Evolutionary conservation across 2,113 vertebrate genomes (phyloP).

Genomic region (Psammodynastes pulverulentus): DNA sequence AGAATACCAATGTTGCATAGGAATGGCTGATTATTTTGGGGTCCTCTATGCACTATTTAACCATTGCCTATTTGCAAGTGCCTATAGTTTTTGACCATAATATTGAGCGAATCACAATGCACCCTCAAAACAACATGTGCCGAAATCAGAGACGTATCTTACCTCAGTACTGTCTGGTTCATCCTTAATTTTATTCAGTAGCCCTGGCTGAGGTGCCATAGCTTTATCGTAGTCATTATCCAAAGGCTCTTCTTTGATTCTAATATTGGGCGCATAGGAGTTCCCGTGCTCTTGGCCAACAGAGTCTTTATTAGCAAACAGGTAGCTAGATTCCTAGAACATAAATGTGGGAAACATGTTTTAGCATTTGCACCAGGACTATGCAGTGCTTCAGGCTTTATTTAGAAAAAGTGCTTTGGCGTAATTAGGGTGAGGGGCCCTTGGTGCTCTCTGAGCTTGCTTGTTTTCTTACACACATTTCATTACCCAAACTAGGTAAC

Average conservation of each 20-base stretch:
- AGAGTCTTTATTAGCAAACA: constrained; percentile 75
- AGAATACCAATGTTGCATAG: neutral
- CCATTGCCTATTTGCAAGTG: neutral
- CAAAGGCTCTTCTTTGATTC: constrained; percentile 93
- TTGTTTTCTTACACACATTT: too few relatives aligned
- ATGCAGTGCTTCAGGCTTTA: neutral
- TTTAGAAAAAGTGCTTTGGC: neutral
- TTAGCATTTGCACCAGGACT: neutral
- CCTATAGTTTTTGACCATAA: neutral
- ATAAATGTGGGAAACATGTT: constrained; percentile 34
- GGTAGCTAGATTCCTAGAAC: constrained; percentile 78
- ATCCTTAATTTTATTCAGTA: constrained; percentile 85
- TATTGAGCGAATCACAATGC: neutral
- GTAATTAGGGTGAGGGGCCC: too few relatives aligned
- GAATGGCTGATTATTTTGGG: neutral
- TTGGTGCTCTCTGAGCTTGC: too few relatives aligned
- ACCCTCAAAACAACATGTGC: neutral
- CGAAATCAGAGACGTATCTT: constrained; percentile 37
- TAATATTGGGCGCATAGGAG: constrained; percentile 77
- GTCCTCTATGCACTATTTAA: neutral
- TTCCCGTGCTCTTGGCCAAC: constrained; percentile 79
- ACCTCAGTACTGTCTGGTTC: constrained; percentile 88
- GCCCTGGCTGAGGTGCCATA: constrained; percentile 74
- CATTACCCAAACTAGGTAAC: too few relatives aligned
- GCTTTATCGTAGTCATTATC: constrained; percentile 92